phyloP scores from a whole-genome alignment of 2,113 vertebrate genomes.

The Rhipidura dahli region DNA sequence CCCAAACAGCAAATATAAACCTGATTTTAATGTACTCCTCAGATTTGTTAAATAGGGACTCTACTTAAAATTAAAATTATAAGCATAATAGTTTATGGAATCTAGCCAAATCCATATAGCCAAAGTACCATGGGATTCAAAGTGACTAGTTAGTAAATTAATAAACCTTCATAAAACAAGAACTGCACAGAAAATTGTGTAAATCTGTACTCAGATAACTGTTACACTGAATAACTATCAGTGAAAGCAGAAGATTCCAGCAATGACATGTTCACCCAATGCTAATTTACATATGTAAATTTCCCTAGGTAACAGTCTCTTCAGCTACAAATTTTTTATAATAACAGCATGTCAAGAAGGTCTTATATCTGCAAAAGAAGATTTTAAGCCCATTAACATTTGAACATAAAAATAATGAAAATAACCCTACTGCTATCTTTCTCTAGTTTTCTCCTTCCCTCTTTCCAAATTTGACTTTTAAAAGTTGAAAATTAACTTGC shows the following conservation, averaged over 20 bases:
- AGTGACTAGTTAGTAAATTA: neutral
- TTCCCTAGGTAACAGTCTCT: neutral
- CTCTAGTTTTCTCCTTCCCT: neutral
- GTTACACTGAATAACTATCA: neutral
- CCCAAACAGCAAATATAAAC: neutral
- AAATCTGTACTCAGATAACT: neutral
- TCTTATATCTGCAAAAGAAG: neutral
- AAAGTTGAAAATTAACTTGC: neutral
- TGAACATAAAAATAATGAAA: neutral
- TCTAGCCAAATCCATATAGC: neutral
- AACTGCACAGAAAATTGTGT: neutral
- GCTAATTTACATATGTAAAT: conserved; percentile 28
- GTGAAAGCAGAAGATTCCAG: neutral
- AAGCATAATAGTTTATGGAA: neutral
- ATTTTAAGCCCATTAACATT: neutral
- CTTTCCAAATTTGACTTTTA: neutral
- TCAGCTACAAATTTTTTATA: neutral
- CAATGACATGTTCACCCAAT: neutral
- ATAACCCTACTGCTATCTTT: neutral
- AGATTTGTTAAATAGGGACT: neutral
- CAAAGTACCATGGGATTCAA: neutral
- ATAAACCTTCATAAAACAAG: neutral
- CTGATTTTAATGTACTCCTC: conserved; percentile 1
- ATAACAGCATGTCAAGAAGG: neutral
- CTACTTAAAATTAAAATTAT: neutral